phyloP scores from a whole-genome alignment of 2,888 invertebrate genomes.

The Bombylius major region DNA sequence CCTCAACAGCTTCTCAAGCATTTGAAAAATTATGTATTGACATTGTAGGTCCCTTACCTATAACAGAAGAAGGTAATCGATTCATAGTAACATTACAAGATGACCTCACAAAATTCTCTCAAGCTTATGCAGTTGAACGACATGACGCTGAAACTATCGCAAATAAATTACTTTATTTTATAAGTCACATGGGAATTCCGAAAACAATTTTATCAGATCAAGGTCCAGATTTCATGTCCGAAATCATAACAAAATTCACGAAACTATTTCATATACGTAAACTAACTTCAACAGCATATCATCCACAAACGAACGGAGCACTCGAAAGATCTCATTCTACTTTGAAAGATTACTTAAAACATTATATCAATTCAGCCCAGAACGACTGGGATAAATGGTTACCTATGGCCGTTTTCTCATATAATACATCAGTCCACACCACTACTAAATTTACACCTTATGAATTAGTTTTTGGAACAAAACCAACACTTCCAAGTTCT shows the following conservation, averaged over 20 bases:
- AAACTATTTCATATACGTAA: slow-evolving; percentile 24
- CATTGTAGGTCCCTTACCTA: slow-evolving; percentile 22
- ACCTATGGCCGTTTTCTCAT: slow-evolving; percentile 22
- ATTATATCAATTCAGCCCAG: slow-evolving; percentile 20
- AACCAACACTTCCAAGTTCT: slow-evolving; percentile 22
- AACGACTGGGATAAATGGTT: slow-evolving; percentile 24
- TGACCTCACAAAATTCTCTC: slow-evolving; percentile 20
- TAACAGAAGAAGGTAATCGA: slow-evolving; percentile 18
- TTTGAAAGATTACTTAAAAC: slow-evolving; percentile 21
- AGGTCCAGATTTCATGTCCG: slow-evolving; percentile 27
- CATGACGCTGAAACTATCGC: slow-evolving; percentile 24
- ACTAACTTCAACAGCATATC: slow-evolving; percentile 20
- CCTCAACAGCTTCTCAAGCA: slow-evolving; percentile 20
- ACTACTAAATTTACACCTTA: slow-evolving; percentile 25
- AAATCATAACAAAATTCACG: slow-evolving; percentile 23
- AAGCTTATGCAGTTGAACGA: slow-evolving; percentile 19
- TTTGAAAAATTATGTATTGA: slow-evolving; percentile 22
- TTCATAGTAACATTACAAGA: slow-evolving; percentile 21
- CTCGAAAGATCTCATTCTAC: slow-evolving; percentile 24
- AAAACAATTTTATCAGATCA: slow-evolving; percentile 25
- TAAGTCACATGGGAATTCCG: slow-evolving; percentile 26
- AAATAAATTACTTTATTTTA: slow-evolving; percentile 18
- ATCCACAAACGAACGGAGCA: slow-evolving; percentile 24
- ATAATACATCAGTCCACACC: slow-evolving; percentile 22
- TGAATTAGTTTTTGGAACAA: slow-evolving; percentile 27